Evolutionary conservation across 2,113 vertebrate genomes (phyloP), one percentile per base, ranked within the genome.

Genomic region (Mustela nigripes): DNA sequence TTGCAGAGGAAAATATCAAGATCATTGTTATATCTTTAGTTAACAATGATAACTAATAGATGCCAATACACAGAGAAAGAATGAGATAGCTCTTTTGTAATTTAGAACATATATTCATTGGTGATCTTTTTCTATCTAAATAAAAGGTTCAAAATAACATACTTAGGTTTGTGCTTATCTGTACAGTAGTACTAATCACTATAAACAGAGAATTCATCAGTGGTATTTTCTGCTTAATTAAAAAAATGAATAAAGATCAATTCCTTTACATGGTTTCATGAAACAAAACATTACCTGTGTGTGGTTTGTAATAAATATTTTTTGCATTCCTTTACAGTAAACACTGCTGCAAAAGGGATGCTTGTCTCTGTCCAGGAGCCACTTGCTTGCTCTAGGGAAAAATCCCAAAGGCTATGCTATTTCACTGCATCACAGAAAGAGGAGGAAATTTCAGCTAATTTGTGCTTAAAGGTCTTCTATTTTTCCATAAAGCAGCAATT

Each of bases 401-500:
- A 85, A 89, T 39, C 56, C 3, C 22, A 87, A 96, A 53, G 63
- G 42, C 1, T 24, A 33, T 53, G 5, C 63, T 42, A 78, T 89
- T 78, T 97, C 31, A 62, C 10, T 22, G 22, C 8, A 76, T 26
- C 31, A 58, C 12, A 42, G 67, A 89, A 73, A 18, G 28, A 73
- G 65, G 39, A 62, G 22, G n/a, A 45, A 95, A 53, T 24, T 62
- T 80, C 62, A 86, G 10, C 26, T 48, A 28, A 15, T 2, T 15
- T 67, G 28, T 67, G 48, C n/a, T 90, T 42, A 69, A 69, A 94
- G 28, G 24, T 84, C 74, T 87, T 67, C 62, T 7, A 80, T 53
- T 91, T 91, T 92, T 87, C 50, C 50, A 58, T 45, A 36, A 67
- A 86, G 60, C 12, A 95, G 11, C 45, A 96, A 67, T 81, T 93